Evolutionary conservation across 2,113 vertebrate species (phyloP).

Genomic region (Acanthisitta chloris): DNA sequence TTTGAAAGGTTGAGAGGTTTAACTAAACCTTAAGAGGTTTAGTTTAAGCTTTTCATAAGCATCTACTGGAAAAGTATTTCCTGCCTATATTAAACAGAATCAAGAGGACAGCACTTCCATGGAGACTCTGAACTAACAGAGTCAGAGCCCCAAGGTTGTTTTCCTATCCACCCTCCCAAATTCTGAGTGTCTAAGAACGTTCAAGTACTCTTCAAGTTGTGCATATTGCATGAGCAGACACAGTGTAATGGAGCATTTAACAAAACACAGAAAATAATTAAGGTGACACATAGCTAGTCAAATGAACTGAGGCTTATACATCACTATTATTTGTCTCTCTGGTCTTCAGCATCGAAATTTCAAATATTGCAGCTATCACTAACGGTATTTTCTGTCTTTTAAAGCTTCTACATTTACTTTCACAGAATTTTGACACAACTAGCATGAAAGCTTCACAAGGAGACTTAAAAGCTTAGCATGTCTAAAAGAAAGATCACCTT

Average conservation of each 20-base stretch:
- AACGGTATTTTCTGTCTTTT: not conserved
- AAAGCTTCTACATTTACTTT: not conserved
- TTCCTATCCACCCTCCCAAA: not conserved
- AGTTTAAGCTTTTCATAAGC: not conserved
- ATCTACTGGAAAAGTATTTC: not conserved
- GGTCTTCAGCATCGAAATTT: not conserved
- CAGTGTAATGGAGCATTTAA: not conserved
- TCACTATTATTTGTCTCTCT: not conserved
- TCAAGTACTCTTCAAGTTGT: not conserved
- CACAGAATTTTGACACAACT: not conserved
- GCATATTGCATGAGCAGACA: not conserved
- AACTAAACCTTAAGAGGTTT: too few species aligned
- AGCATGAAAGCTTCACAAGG: not conserved
- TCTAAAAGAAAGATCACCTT: not conserved
- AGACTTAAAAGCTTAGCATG: not conserved
- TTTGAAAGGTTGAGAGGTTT: not conserved
- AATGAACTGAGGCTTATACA: not conserved
- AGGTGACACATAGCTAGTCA: not conserved
- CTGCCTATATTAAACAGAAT: not conserved
- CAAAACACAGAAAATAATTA: not conserved
- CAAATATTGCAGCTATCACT: not conserved
- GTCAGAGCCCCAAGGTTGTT: not conserved
- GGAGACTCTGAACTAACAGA: not conserved
- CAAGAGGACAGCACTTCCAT: not conserved
- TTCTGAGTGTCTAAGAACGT: not conserved